A percentile compares a stretch with the other conserved stretches of the same genome.
Evolutionary conservation across 2,888 invertebrate species (phyloP).

Genomic region (Coleophora flavipennella): DNA sequence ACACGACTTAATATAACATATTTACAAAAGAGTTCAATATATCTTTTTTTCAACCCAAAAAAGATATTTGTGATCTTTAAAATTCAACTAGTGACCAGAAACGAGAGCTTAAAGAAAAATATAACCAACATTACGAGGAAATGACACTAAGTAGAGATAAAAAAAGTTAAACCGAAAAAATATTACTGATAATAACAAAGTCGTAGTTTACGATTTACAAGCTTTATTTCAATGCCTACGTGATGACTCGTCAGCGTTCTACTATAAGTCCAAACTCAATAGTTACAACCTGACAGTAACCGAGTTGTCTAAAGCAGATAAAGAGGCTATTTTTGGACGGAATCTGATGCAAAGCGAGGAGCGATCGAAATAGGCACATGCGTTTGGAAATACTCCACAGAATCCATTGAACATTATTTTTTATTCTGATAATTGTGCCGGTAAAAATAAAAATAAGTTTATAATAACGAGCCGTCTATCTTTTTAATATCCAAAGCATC

Average conservation of each 20-base stretch:
- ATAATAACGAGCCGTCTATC: too few relatives aligned
- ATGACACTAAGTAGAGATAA: not conserved
- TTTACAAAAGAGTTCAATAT: not conserved
- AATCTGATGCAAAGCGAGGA: too few relatives aligned
- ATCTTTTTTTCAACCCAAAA: constrained; percentile 6
- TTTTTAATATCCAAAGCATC: constrained; percentile 23
- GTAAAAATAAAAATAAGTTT: too few relatives aligned
- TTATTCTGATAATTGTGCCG: constrained; percentile 28
- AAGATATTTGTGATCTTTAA: constrained; percentile 15
- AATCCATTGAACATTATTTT: constrained; percentile 17
- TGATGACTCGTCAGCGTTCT: constrained; percentile 17
- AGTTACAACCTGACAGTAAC: too few relatives aligned
- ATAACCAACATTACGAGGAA: constrained; percentile 3
- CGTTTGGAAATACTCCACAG: constrained; percentile 9
- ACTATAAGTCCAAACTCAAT: constrained; percentile 20
- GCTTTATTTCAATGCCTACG: constrained; percentile 16
- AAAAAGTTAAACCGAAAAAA: constrained; percentile 2
- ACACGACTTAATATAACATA: not conserved
- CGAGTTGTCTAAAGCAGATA: constrained; percentile 9
- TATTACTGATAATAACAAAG: constrained; percentile 7
- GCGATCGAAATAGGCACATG: constrained; percentile 24
- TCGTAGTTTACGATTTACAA: constrained; percentile 16
- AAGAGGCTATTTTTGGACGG: constrained; percentile 5
- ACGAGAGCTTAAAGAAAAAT: constrained; percentile 3
- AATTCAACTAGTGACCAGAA: constrained; percentile 2